Base-by-base conservation (phyloP, 2,888 invertebrate genomes). In the Conus canariensis region DNA sequence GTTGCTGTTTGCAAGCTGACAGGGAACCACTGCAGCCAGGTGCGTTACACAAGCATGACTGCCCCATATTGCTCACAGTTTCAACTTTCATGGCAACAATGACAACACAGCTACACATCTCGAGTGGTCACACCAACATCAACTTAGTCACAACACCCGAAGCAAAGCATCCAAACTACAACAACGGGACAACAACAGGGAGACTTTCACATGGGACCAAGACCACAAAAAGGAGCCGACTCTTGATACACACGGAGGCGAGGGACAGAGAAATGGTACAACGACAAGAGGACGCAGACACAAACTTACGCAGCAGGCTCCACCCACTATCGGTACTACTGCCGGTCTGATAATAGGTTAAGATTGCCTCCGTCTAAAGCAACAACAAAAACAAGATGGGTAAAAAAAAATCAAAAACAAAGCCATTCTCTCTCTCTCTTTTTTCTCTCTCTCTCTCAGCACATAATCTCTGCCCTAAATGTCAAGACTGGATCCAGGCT, bases 281-380 rank as follows among this genome's bases (percentile, higher is more conserved):
- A 60, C n/a, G 12, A 14, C 59, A 59, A 59, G n/a, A 60, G 22
- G 83, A 83, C 67, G 67, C 64, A 90, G 88, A 88, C 74, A 85
- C 86, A 59, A 87, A 93, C 93, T 93, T 93, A 93, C 93, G 93
- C 90, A 95, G 93, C 80, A 94, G 92, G 92, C 94, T 94, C 94
- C 94, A 95, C 59, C 95, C 95, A 92, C 94, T 95, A 93, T 94
- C 95, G 58, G 94, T 93, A 90, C 94, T 94, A 92, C 94, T 94
- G 85, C 93, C 86, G 91, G 89, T 83, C 85, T 85, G 91, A 90
- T 91, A 90, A 90, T 91, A 92, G 77, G 90, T 91, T 74, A 91
- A 83, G 90, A 88, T 87, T 89, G 90, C 91, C 88, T 92, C 92
- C 89, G 90, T 92, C 91, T 92, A 91, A n/a, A 88, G 77, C 45